Evolutionary conservation across 1,140 invertebrate genomes (phyloP), one percentile per base, ranked within the genome.

Genomic region (Bradysia coprophila): DNA sequence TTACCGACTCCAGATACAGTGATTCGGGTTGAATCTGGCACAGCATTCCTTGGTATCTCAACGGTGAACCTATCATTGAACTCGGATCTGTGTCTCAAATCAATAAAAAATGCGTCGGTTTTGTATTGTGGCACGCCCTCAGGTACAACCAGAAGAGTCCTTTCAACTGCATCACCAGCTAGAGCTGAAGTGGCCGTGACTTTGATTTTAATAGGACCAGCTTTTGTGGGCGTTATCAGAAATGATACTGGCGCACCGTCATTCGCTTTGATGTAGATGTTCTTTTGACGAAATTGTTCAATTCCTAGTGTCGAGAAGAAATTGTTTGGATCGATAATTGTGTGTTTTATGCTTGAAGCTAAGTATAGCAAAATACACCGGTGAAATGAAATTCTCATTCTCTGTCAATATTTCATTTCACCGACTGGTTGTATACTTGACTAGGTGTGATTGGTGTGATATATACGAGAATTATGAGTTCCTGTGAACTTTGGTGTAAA

Each of bases 61-160:
- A 84, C 66, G 1, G 67, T 71, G n/a, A 15, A 16, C n/a, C n/a
- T 13, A 3, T 13, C 11, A 4, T 34, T 16, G 31, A 74, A 66
- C 1, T 60, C 59, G 2, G 54, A 53, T 16, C 52, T 54, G 22
- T 71, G 63, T 44, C 77, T 67, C 2, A 88, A 63, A 53, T 88
- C 84, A 8, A 89, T 53, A 42, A 90, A 70, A 2, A 83, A 54
- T 0, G 81, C 78, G 54, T 75, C 76, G 46, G 84, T 87, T 47
- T 72, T 70, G 45, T 78, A 84, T 48, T 82, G 71, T 2, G 79
- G 75, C 50, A 83, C 75, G 41, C 86, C 86, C 64, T 88, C 85
- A 28, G 84, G 70, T 73, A 57, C 78, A 2, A 89, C 81, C 21
- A 76, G 66, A 2, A 88, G 61, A 51, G 76, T 73, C 45, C 74